These are phyloP conservation scores for Rallus limicola DNA, from an alignment of 2,113 vertebrate species.

Conservation along the genomic window DNA sequence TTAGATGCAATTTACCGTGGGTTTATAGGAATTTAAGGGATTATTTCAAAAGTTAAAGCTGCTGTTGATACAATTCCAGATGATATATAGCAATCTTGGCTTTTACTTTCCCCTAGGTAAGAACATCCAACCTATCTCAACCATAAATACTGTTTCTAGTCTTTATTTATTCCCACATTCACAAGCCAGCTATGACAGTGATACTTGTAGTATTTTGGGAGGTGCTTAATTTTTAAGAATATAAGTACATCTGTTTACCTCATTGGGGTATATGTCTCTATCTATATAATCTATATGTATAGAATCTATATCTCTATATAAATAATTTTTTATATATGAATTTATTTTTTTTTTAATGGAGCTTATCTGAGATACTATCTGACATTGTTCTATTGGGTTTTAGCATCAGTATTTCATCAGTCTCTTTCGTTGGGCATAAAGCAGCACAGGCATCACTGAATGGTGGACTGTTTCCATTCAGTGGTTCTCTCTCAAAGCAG, in stretches of 20 bases:
- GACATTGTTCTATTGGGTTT: neutral
- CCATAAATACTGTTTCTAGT: neutral
- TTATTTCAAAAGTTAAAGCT: neutral
- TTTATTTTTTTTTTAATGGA: too few relatives aligned
- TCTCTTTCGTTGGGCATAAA: neutral
- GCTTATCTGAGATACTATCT: neutral
- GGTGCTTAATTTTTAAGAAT: neutral
- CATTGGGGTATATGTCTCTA: neutral
- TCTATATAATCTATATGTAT: too few relatives aligned
- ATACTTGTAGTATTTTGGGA: neutral
- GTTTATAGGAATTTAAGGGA: neutral
- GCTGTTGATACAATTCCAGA: constrained; percentile 43
- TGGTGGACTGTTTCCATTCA: neutral
- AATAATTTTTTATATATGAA: neutral
- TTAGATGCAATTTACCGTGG: neutral
- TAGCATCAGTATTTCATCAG: neutral
- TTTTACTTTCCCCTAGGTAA: constrained; percentile 1
- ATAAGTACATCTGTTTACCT: neutral
- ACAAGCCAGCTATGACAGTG: neutral
- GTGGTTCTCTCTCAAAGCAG: neutral
- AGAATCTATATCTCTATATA: too few relatives aligned
- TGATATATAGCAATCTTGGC: neutral
- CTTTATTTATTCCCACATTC: neutral
- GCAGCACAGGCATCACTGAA: neutral
- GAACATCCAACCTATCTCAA: neutral